Percentiles rank a stretch among this genome's conserved stretches.
Conservation (phyloP, 2,113 vertebrate species). For the Argyrosomus japonicus region DNA sequence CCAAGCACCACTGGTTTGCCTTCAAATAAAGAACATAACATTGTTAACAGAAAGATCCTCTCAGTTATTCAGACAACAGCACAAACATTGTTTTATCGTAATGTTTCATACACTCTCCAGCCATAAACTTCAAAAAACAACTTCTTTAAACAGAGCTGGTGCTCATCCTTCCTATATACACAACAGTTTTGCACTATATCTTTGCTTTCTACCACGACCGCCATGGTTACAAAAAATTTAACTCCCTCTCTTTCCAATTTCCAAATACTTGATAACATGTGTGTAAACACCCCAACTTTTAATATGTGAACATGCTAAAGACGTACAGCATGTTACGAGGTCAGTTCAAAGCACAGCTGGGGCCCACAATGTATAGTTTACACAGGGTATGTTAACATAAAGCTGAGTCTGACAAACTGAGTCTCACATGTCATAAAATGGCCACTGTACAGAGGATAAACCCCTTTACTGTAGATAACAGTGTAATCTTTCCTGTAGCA, state of each 20-base stretch:
- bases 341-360: background rate
- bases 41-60: too few species aligned
- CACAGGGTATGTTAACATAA: background rate
- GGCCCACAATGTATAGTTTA: background rate
- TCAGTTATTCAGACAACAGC: too few species aligned
- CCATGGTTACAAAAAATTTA: background rate
- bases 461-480: background rate
- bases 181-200: background rate
- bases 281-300: background rate
- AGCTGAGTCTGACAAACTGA: background rate
- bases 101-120: too few species aligned
- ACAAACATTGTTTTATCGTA: too few species aligned
- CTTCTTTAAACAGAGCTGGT: slow-evolving; percentile 9
- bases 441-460: background rate
- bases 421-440: background rate
- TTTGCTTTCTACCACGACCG: background rate
- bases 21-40: too few species aligned
- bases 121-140: background rate
- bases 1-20: too few species aligned
- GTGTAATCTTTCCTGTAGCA: background rate
- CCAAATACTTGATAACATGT: background rate
- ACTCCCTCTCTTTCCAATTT: background rate
- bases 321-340: background rate
- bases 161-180: too few species aligned
- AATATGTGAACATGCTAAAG: background rate